Evolutionary conservation across 2,113 vertebrate species (phyloP), one percentile per base, ranked within the genome.

Genomic region (Cariama cristata): DNA sequence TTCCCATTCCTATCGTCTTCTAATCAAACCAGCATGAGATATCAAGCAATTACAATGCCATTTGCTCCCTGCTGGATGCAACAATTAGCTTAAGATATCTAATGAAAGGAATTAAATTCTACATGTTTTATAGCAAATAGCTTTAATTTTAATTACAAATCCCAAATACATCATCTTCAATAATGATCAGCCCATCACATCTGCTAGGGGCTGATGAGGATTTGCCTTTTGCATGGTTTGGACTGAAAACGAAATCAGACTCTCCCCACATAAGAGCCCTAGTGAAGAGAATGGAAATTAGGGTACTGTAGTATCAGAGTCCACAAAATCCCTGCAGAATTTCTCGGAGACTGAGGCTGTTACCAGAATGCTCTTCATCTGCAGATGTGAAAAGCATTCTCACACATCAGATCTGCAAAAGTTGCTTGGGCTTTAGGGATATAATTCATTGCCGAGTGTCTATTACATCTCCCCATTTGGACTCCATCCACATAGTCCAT

Each of bases 101-200:
- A 98, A 98, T 97, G 97, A 98, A 97, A 97, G 92, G 76, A 95
- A 97, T 97, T 98, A 95, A 97, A 96, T 97, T 88, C 93, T 93
- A 94, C 87, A 85, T 95, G 88, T 88, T 97, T 96, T 96, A 92
- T 94, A 91, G 77, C 87, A 97, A 97, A 97, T 97, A 94, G 96
- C 86, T 97, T 92, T 95, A 97, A 96, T 97, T 98, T 97, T 97
- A 98, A 98, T 97, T 97, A 96, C 95, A 94, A 97, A 95, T 96
- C 95, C 92, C 96, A 96, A 96, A 96, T 96, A 96, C 84, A 97
- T 97, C 96, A 96, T 95, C 81, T 91, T 93, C 91, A 94, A 95
- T 93, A 93, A 97, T 0, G n/a, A 93, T 96, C 84, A 91, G 86
- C 71, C 69, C 93, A 68, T 96, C 92, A 79, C 94, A 97, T 93